Evolutionary conservation across 2,113 vertebrate species (phyloP).

Genomic region (Puntigrus tetrazona): DNA sequence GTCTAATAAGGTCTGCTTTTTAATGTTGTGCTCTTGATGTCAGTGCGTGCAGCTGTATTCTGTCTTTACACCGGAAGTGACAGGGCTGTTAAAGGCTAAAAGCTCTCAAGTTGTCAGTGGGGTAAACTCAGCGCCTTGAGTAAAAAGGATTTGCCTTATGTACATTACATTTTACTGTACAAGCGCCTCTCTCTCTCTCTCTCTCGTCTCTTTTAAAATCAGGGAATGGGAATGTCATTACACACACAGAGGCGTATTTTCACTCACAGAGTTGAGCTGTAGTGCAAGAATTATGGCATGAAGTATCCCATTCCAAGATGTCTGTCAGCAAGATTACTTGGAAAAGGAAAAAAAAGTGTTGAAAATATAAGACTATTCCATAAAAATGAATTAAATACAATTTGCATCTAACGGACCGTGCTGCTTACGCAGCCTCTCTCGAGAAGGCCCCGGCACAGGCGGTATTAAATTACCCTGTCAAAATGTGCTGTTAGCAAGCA

Average conservation of each 20-base stretch:
- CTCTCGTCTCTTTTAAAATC: background rate
- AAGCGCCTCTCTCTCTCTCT: background rate
- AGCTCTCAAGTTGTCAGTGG: conserved; percentile 3
- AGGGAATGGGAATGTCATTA: background rate
- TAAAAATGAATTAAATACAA: conserved; percentile 48
- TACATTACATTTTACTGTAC: conserved; percentile 2
- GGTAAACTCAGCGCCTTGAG: background rate
- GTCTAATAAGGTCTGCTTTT: conserved; percentile 10
- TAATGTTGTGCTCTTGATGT: conserved; percentile 12
- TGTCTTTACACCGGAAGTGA: background rate
- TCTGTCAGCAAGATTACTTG: background rate
- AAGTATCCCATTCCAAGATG: conserved; percentile 15
- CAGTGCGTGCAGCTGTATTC: background rate
- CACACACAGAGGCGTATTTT: background rate
- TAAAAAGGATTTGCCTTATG: background rate
- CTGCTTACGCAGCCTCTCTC: conserved; percentile 22
- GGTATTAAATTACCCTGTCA: conserved; percentile 46
- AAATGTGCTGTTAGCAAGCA: conserved; percentile 44
- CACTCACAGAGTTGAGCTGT: background rate
- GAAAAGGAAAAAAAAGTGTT: conserved; percentile 4
- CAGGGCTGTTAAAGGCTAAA: conserved; percentile 6
- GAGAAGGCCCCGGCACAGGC: background rate
- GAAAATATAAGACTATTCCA: conserved; percentile 23
- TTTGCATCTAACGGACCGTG: conserved; percentile 28
- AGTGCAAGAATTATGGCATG: conserved; percentile 4